These are phyloP conservation scores for Buceros bicornis DNA, from an alignment of 2,797 vertebrate genomes.

Conservation along the genomic window DNA sequence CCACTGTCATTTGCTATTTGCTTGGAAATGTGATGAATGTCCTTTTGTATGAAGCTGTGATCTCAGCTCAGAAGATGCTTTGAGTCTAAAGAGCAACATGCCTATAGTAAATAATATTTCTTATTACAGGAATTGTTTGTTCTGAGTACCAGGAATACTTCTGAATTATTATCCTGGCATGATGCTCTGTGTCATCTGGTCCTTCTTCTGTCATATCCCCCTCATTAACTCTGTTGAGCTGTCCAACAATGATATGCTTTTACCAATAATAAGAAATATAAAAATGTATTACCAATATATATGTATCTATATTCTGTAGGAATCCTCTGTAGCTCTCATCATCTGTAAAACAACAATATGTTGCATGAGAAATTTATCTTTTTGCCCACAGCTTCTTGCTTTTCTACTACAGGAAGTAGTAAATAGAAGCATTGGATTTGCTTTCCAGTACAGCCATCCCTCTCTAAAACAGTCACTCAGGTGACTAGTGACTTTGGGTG, in stretches of 20 bases:
- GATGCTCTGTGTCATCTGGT: not conserved
- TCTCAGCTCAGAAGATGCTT: not conserved
- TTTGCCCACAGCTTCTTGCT: not conserved
- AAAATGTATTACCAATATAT: not conserved
- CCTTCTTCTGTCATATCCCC: not conserved
- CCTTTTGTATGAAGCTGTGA: not conserved
- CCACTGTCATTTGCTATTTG: not conserved
- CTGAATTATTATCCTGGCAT: not conserved
- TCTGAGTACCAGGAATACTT: not conserved
- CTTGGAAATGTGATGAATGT: not conserved
- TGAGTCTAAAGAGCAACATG: not conserved
- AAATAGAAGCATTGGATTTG: not conserved
- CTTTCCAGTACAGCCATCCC: not conserved
- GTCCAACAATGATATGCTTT: not conserved
- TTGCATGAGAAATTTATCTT: not conserved
- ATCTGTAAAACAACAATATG: not conserved
- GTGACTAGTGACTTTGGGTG: not conserved
- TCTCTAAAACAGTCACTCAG: not conserved
- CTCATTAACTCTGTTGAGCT: not conserved
- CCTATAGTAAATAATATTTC: not conserved
- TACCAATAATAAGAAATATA: not conserved
- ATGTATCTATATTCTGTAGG: not conserved
- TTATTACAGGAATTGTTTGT: not conserved
- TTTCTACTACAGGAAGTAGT: not conserved
- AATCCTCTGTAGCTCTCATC: not conserved